Conservation (phyloP, 2,888 invertebrate species). For the Oasisia sp. region DNA sequence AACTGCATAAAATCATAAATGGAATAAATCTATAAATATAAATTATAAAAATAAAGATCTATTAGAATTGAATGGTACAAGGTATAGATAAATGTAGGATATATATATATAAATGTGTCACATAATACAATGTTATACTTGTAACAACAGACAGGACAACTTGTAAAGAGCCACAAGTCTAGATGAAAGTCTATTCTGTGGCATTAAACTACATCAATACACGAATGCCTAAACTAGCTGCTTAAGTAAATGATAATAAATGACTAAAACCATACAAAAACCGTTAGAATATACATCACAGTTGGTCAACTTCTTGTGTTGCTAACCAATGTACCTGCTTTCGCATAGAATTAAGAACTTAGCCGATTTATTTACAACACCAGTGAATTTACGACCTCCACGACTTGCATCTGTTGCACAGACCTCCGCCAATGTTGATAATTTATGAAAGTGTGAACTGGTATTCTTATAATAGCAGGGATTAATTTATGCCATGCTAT, state of each 20-base stretch:
- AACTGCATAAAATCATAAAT: too few species aligned
- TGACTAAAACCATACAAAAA: too few species aligned
- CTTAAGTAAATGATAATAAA: too few species aligned
- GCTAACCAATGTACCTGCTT: neutral
- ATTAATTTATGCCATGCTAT: neutral
- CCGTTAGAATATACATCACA: neutral
- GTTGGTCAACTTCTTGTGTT: neutral
- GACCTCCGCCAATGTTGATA: neutral
- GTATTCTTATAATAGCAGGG: neutral
- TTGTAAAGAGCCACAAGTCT: neutral
- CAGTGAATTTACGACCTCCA: neutral
- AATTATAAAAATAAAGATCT: too few species aligned
- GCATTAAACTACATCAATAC: too few species aligned
- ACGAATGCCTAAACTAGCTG: too few species aligned
- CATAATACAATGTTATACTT: neutral
- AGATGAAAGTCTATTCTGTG: too few species aligned
- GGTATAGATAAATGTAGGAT: too few species aligned
- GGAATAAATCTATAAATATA: too few species aligned
- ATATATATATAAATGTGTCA: neutral
- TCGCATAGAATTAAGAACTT: neutral
- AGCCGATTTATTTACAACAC: neutral
- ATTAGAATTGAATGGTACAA: too few species aligned
- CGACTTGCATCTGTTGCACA: neutral
- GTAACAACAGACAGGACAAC: neutral
- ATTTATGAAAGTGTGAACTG: neutral